Percentiles rank a stretch among this genome's conserved stretches.
Evolutionary conservation across 2,797 vertebrate genomes (phyloP).

Genomic region (Sebastes hubbsi): DNA sequence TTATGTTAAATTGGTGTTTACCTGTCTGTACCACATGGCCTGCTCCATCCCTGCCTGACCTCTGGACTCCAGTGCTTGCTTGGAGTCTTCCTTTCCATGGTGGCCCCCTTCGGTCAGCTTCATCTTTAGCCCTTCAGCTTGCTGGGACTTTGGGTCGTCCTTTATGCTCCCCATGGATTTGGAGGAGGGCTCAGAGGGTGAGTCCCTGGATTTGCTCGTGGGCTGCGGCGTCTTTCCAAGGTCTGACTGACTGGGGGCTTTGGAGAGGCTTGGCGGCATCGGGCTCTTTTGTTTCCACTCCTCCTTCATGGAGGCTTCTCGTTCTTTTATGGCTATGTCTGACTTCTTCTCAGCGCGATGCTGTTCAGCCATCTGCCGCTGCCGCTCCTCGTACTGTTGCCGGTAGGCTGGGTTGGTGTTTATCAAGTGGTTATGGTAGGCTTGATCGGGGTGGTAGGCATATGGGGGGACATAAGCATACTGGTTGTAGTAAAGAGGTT

Average conservation of each 20-base stretch:
- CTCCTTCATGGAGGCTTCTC: slow-evolving; percentile 89
- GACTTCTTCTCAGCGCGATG: slow-evolving; percentile 93
- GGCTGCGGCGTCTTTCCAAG: slow-evolving; percentile 87
- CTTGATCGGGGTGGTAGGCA: slow-evolving; percentile 92
- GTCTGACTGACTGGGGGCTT: slow-evolving; percentile 92
- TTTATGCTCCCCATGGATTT: slow-evolving; percentile 94
- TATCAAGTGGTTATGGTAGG: slow-evolving; percentile 95
- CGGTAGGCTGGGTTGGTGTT: slow-evolving; percentile 93
- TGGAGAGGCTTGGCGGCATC: slow-evolving; percentile 92
- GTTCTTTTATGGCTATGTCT: slow-evolving; percentile 90
- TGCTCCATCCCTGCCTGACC: slow-evolving; percentile 90
- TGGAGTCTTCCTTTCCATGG: slow-evolving; percentile 92
- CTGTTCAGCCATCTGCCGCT: slow-evolving; percentile 91
- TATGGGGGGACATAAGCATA: slow-evolving; percentile 97
- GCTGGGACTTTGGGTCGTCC: slow-evolving; percentile 92
- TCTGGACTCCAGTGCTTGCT: slow-evolving; percentile 86
- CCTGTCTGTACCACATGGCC: slow-evolving; percentile 96
- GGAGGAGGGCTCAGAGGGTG: slow-evolving; percentile 84
- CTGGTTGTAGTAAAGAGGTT: slow-evolving; percentile 98
- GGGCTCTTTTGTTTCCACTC: slow-evolving; percentile 97
- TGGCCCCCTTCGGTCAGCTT: slow-evolving; percentile 91
- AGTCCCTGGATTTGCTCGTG: slow-evolving; percentile 89
- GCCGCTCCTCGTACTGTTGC: slow-evolving; percentile 95
- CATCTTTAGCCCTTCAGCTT: slow-evolving; percentile 92
- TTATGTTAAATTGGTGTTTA: slow-evolving; percentile 64